These are phyloP conservation scores for Brotogeris chrysoptera DNA, from an alignment of 2,797 vertebrate species.

Conservation along the genomic window DNA sequence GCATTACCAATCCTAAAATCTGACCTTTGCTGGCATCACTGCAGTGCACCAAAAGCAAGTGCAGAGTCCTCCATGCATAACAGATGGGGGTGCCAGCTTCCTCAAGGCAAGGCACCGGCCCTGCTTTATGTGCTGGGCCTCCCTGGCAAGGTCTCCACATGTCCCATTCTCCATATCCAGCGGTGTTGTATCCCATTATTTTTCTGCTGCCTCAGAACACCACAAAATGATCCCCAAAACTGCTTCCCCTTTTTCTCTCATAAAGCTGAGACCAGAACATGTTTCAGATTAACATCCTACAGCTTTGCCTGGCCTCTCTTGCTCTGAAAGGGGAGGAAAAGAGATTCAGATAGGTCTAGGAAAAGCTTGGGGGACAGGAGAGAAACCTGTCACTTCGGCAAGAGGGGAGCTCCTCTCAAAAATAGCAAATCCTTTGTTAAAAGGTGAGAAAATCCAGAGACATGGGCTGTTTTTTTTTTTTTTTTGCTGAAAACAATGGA, in stretches of 20 bases:
- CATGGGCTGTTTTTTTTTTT: accelerated
- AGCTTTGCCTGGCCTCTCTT: neutral
- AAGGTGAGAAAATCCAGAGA: neutral
- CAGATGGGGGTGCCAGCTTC: neutral
- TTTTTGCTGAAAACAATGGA: neutral
- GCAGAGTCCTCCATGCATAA: neutral
- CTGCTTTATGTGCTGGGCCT: neutral
- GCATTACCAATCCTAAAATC: neutral
- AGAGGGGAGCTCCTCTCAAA: neutral
- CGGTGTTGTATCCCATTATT: neutral
- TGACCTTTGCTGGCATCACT: neutral
- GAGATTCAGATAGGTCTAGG: neutral
- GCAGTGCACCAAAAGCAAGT: neutral
- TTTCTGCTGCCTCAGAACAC: neutral
- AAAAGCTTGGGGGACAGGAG: neutral
- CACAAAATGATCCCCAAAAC: neutral
- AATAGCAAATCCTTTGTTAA: neutral
- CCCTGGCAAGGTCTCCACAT: neutral
- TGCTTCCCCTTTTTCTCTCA: neutral
- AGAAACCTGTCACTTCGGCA: neutral
- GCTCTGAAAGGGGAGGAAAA: neutral
- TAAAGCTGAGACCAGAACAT: neutral
- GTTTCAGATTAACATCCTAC: neutral
- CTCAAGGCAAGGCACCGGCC: accelerated
- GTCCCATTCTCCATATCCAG: neutral